Base-by-base conservation (phyloP, 2,797 vertebrate genomes). In the Lepilemur ruficaudatus region DNA sequence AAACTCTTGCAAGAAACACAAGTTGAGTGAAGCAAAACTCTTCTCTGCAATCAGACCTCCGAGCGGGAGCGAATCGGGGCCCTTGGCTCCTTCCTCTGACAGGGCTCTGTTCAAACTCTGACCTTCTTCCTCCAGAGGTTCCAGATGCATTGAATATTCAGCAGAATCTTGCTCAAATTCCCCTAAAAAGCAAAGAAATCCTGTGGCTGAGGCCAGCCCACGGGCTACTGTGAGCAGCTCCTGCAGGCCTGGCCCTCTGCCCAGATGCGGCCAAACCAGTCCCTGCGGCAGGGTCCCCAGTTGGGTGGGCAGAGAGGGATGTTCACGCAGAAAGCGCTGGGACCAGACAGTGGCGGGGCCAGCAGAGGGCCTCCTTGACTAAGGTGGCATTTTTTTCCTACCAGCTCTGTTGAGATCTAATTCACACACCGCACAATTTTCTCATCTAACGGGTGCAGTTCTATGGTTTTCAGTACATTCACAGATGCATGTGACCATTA, bases 91-190 rank as follows among this genome's bases (percentile, higher is more conserved):
- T 32, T 96, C 70, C 22, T 93, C 95, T 0, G 50, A 50, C 46
- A 86, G n/a, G 4, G 52, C 84, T 35, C 43, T 70, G 43, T 11
- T 63, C 57, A 48, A 35, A 65, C 50, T 23, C 48, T 18, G 86
- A 50, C 70, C 55, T 28, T 63, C 52, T 52, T 72, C 61, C 38
- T 95, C 35, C 28, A 59, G 55, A n/a, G 11, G 17, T 35, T 94
- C 38, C 15, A 75, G 63, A 17, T 59, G 93, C 28, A 93, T 93
- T 4, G 25, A 69, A 72, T 30, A 86, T 35, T 78, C 69, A 0
- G 93, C 69, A 2, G 67, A 94, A 69, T 98, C 97, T 72, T 97
- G 97, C 84, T 97, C 75, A 7, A 98, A 96, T 88, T 96, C 83
- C n/a, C 96, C 97, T 98, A 67, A 57, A 89, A 59, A 81, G 43